Percentiles rank a stretch among this genome's conserved stretches.
phyloP scores from a whole-genome alignment of 2,113 vertebrate species.

The Charina bottae region DNA sequence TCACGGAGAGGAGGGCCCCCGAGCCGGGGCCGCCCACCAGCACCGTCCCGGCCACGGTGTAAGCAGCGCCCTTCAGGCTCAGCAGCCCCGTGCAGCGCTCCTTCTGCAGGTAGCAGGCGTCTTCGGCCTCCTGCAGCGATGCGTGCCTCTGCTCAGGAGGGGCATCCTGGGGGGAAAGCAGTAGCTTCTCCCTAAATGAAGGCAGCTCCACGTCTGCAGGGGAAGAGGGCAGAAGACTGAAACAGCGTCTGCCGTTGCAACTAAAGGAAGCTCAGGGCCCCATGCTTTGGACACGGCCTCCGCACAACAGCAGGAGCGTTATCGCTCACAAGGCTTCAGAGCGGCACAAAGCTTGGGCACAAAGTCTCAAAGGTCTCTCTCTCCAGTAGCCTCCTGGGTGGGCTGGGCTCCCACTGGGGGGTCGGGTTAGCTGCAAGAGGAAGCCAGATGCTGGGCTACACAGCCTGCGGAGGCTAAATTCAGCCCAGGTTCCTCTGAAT shows the following conservation, averaged over 20 bases:
- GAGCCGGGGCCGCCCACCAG: constrained; percentile 29
- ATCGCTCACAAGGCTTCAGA: neutral
- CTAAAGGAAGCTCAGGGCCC: neutral
- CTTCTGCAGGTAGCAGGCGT: constrained; percentile 32
- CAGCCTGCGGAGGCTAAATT: neutral
- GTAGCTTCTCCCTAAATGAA: constrained; percentile 4
- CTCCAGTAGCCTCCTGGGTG: neutral
- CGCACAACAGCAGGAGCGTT: neutral
- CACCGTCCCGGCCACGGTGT: neutral
- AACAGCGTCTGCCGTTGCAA: neutral
- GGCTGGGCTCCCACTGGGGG: neutral
- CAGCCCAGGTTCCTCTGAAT: neutral
- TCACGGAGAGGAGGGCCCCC: constrained; percentile 4
- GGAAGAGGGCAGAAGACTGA: fast-evolving
- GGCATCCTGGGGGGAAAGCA: neutral
- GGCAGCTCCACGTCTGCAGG: constrained; percentile 18
- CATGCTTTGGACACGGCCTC: neutral
- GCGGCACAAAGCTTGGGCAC: neutral
- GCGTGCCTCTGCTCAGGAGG: neutral
- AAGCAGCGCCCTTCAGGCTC: neutral
- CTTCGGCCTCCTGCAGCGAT: constrained; percentile 4
- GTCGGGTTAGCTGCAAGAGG: too few species aligned
- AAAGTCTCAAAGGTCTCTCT: too few species aligned
- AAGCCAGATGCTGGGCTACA: neutral
- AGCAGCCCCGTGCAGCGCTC: constrained; percentile 20